Percentiles rank a stretch among this genome's conserved stretches.
These are phyloP conservation scores for Muntiacus reevesi DNA, from an alignment of 2,113 vertebrate species.

Conservation along the genomic window DNA sequence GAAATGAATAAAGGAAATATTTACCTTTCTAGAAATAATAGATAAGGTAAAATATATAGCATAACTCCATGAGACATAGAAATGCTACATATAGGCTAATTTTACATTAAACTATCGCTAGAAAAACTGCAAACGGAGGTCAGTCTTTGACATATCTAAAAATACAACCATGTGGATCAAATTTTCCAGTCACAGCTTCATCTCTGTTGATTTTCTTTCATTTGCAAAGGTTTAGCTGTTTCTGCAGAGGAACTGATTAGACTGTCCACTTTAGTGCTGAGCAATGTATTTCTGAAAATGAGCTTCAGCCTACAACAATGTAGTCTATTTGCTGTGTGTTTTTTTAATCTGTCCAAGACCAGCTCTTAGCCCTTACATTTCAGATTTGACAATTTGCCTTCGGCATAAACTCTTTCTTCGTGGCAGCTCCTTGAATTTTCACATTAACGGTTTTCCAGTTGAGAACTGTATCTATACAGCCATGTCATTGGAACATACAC, in stretches of 20 bases:
- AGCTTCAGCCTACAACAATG: not conserved
- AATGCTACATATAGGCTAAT: constrained; percentile 19
- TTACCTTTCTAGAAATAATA: not conserved
- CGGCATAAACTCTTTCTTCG: not conserved
- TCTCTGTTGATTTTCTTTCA: constrained; percentile 41
- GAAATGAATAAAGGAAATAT: not conserved
- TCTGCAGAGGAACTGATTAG: constrained; percentile 54
- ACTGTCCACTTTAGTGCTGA: constrained; percentile 32
- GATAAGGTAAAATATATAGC: not conserved
- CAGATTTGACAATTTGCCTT: constrained; percentile 71
- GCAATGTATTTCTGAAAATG: constrained; percentile 25
- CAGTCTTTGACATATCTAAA: constrained; percentile 58
- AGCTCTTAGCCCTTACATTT: constrained; percentile 57
- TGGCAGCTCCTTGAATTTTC: constrained; percentile 50
- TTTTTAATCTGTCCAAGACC: constrained; percentile 11
- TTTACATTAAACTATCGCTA: constrained; percentile 45
- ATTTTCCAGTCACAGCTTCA: constrained; percentile 65
- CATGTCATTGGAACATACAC: not conserved
- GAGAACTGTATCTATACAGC: not conserved
- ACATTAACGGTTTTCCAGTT: constrained; percentile 9
- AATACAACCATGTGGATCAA: constrained; percentile 49
- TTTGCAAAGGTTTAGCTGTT: constrained; percentile 53
- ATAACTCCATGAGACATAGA: constrained; percentile 32
- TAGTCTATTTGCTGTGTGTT: not conserved
- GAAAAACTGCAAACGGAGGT: constrained; percentile 44